Conservation (phyloP, 2,113 vertebrate genomes). For the Nycticebus coucang region DNA sequence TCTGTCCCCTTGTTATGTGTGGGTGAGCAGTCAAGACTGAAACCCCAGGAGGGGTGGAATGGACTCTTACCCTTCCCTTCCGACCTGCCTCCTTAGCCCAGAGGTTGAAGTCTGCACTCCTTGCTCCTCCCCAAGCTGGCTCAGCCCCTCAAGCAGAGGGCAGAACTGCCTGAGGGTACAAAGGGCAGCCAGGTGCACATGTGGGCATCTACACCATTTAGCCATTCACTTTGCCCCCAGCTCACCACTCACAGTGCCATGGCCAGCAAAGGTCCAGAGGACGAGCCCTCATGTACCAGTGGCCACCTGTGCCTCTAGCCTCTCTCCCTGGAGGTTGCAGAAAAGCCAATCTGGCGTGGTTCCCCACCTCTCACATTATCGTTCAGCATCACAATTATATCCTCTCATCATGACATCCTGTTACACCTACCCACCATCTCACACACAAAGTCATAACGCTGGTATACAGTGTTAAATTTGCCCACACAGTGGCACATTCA, state of each 20-base stretch:
- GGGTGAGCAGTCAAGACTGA: background rate
- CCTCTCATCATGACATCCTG: background rate
- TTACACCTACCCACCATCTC: background rate
- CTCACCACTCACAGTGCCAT: constrained; percentile 24
- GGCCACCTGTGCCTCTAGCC: background rate
- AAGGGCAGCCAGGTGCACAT: background rate
- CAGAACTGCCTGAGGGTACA: background rate
- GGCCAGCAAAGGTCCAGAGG: constrained; percentile 52
- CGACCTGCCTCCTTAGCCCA: background rate
- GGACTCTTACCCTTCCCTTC: background rate
- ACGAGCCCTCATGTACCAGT: constrained; percentile 87
- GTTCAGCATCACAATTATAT: background rate
- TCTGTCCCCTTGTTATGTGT: background rate
- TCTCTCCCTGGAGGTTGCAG: background rate
- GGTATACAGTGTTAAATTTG: background rate
- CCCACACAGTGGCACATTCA: background rate
- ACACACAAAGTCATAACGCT: background rate
- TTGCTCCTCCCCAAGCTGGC: background rate
- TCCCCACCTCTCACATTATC: background rate
- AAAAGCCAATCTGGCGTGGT: background rate
- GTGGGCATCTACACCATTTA: background rate
- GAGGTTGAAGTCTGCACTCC: constrained; percentile 33
- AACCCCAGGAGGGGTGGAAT: background rate
- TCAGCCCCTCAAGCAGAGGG: background rate
- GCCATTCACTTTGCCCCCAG: background rate